Base-by-base conservation (phyloP, 2,797 vertebrate species). In the Alca torda region DNA sequence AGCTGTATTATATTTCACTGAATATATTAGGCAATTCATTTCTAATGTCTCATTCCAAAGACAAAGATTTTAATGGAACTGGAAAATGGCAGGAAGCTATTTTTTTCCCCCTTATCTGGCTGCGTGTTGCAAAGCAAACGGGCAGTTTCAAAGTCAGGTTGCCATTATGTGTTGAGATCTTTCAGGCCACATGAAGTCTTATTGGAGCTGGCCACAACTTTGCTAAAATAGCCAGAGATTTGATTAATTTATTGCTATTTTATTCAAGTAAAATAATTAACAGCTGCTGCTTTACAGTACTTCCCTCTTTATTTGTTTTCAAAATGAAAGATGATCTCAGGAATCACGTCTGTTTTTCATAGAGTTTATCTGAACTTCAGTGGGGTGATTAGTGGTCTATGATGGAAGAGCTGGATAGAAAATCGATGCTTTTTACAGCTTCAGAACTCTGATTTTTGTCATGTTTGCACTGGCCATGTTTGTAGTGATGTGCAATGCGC, bases 1-100 rank as follows among this genome's bases (percentile, higher is more conserved):
- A 91, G 75, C 91, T 95, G 75, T 48, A 65, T 39, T 94, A 35
- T 67, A 89, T 94, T 93, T 94, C 74, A 76, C 80, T 69, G 68
- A 94, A 85, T 96, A 73, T 24, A 90, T 96, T 87, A 95, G 87
- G 63, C 63, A 84, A 90, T 96, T 96, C 54, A 82, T 85, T 96
- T 94, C 79, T 93, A 67, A 92, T 61, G 76, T 45, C 68, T 93
- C 72, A 56, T 91, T 94, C 69, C 77, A 78, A 78, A 95, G 94
- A 92, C 91, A 61, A 54, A 92, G 80, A 83, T 85, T 96, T 91
- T 95, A 96, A 97, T 96, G 93, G 92, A 92, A 90, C 53, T 81
- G 73, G 54, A 67, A 93, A 80, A 85, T 84, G 89, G 89, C 75
- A 88, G 74, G 70, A 81, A 73, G 83, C n/a, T 60, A 10, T 45